A percentile compares a stretch with the other conserved stretches of the same genome.
Conservation (phyloP, 2,888 invertebrate species). For the Phyto melanocephala region DNA sequence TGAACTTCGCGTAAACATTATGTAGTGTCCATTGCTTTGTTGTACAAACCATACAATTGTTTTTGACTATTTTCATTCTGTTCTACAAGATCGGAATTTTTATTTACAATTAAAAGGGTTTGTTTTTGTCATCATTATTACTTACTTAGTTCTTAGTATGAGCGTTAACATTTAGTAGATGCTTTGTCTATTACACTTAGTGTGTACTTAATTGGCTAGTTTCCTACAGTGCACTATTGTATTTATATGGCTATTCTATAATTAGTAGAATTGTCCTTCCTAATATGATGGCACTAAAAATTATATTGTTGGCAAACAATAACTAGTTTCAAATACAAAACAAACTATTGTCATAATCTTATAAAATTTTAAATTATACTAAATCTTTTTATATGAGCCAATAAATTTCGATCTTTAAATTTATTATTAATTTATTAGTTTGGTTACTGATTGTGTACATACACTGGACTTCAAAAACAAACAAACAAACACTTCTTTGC, state of each 20-base stretch:
- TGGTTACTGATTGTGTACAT: too few species aligned
- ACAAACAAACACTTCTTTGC: too few species aligned
- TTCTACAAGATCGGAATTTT: background rate
- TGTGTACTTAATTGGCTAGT: background rate
- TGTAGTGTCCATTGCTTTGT: background rate
- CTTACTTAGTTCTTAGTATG: conserved; percentile 12
- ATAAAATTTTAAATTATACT: too few species aligned
- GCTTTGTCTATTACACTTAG: background rate
- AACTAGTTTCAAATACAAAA: background rate
- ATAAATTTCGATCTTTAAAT: too few species aligned
- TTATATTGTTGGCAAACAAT: conserved; percentile 31
- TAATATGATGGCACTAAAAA: background rate
- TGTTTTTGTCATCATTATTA: conserved; percentile 9
- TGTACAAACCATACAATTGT: conserved; percentile 4
- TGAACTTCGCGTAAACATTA: background rate
- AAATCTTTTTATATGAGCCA: too few species aligned
- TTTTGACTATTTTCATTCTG: background rate
- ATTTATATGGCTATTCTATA: conserved; percentile 7
- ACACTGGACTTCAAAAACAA: too few species aligned
- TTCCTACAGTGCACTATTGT: background rate
- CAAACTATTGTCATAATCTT: background rate
- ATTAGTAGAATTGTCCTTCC: conserved; percentile 17
- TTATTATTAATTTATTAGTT: too few species aligned
- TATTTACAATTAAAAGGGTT: conserved; percentile 20
- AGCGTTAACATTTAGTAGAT: background rate